Percentiles rank a stretch among this genome's conserved stretches.
These are phyloP conservation scores for Vidua chalybeata DNA, from an alignment of 2,113 vertebrate species.

Conservation along the genomic window DNA sequence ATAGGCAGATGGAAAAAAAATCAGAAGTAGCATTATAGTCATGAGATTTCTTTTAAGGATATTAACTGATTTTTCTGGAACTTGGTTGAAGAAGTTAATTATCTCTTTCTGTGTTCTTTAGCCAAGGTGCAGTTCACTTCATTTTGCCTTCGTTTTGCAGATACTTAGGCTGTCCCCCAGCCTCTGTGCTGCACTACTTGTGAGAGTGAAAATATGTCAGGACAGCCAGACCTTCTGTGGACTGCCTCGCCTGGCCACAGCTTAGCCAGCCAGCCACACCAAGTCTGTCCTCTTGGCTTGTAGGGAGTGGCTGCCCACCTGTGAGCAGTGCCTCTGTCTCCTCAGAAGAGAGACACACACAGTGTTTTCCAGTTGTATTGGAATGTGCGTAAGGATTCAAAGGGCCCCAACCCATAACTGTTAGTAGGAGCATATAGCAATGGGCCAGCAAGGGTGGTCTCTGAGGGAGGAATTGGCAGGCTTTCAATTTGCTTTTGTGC, in stretches of 20 bases:
- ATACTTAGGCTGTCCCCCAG: background rate
- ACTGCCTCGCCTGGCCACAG: background rate
- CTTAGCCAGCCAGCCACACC: fast-evolving
- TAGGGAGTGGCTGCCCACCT: background rate
- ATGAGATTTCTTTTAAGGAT: constrained; percentile 10
- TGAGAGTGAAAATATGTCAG: background rate
- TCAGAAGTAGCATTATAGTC: background rate
- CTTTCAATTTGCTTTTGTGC: background rate
- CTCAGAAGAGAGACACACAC: fast-evolving
- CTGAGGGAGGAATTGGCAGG: background rate
- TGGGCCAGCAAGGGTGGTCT: background rate
- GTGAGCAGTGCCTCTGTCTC: background rate
- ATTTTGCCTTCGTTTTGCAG: background rate
- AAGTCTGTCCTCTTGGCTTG: background rate
- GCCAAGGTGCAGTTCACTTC: background rate
- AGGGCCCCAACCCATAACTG: background rate
- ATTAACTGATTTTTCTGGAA: constrained; percentile 5
- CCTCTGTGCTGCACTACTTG: background rate
- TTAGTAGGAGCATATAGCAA: background rate
- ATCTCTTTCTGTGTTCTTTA: background rate
- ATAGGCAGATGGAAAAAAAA: background rate
- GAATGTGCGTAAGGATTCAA: background rate
- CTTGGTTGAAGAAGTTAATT: background rate
- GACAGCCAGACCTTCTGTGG: background rate
- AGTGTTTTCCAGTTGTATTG: background rate